These are phyloP conservation scores for Artemisiospiza belli DNA, from an alignment of 2,113 vertebrate species.

Conservation along the genomic window DNA sequence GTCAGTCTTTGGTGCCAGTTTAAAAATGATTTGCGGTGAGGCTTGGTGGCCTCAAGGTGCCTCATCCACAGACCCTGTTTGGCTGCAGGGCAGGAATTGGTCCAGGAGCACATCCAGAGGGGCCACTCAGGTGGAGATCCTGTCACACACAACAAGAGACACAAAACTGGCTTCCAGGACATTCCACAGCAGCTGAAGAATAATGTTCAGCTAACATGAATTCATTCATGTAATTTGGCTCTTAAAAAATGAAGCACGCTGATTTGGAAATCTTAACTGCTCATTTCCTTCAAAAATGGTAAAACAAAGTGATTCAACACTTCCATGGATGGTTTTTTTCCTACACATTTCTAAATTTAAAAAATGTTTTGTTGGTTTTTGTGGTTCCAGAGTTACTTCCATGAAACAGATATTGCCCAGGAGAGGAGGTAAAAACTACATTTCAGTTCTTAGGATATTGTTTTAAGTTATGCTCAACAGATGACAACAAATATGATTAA, in stretches of 20 bases:
- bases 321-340: accelerated
- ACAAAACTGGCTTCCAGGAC: not conserved
- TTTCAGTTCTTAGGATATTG: not conserved
- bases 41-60: not conserved
- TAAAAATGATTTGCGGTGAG: not conserved
- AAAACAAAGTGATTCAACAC: not conserved
- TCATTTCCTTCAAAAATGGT: not conserved
- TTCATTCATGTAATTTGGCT: not conserved
- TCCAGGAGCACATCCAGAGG: not conserved
- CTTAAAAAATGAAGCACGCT: not conserved
- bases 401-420: not conserved
- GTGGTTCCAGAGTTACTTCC: not conserved
- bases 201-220: accelerated
- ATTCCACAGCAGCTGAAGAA: not conserved
- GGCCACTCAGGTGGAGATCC: not conserved
- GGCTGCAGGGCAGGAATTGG: not conserved
- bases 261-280: not conserved
- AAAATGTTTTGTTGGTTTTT: not conserved
- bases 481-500: not conserved
- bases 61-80: accelerated
- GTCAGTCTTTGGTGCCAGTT: not conserved
- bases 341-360: not conserved
- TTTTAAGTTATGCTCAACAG: not conserved
- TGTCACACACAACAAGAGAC: not conserved
- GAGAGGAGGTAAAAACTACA: not conserved